Conservation (phyloP, 2,888 invertebrate genomes). For the Lasiommata megera region DNA sequence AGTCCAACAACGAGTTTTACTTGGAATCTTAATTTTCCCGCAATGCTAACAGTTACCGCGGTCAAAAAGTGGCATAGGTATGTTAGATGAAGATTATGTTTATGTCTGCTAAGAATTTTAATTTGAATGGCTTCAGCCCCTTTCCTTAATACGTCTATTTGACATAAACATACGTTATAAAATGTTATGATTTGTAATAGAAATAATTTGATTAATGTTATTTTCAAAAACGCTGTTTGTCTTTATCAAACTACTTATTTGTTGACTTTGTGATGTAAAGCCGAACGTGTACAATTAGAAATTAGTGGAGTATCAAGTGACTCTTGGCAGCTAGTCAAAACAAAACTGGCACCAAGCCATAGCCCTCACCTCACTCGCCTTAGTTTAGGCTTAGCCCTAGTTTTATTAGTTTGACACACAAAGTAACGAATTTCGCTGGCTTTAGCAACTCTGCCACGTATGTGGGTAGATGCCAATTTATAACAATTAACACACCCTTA, state of each 20-base stretch:
- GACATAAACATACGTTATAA: too few relatives aligned
- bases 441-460: constrained; percentile 29
- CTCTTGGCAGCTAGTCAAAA: constrained; percentile 58
- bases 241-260: neutral
- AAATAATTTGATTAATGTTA: too few relatives aligned
- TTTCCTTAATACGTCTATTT: too few relatives aligned
- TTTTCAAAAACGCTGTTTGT: too few relatives aligned
- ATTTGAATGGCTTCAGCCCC: too few relatives aligned
- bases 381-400: constrained; percentile 51
- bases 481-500: constrained; percentile 19
- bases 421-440: constrained; percentile 39
- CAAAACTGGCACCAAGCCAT: constrained; percentile 63
- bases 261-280: constrained; percentile 15
- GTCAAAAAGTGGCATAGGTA: too few relatives aligned
- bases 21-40: too few relatives aligned
- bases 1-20: too few relatives aligned
- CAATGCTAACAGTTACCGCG: too few relatives aligned
- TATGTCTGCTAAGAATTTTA: too few relatives aligned
- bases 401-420: constrained; percentile 44
- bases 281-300: constrained; percentile 45
- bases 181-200: too few relatives aligned
- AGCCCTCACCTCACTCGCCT: constrained; percentile 46
- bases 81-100: too few relatives aligned
- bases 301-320: constrained; percentile 62
- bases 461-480: constrained; percentile 23